phyloP scores from a whole-genome alignment of 2,797 vertebrate genomes.

The Diglossa cyanea region DNA sequence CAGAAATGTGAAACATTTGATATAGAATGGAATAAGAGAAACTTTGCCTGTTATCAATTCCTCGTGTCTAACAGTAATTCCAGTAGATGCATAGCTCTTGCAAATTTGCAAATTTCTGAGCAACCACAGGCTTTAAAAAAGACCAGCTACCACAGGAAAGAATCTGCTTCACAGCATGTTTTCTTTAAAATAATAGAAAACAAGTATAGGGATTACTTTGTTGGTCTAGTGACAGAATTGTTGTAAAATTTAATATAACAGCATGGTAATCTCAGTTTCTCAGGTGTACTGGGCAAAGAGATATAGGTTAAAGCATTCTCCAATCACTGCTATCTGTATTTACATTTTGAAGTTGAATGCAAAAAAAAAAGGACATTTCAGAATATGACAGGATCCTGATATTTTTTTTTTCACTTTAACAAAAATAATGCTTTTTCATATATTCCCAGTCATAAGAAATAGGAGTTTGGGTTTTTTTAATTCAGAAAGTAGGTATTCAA shows the following conservation, averaged over 20 bases:
- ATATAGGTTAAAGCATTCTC: not conserved
- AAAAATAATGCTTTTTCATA: not conserved
- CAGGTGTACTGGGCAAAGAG: not conserved
- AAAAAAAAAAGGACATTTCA: not conserved
- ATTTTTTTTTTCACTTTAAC: not conserved
- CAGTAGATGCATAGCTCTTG: not conserved
- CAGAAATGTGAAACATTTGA: not conserved
- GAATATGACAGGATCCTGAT: not conserved
- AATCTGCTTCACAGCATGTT: not conserved
- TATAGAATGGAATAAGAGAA: not conserved
- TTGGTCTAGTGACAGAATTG: not conserved
- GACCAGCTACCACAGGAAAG: not conserved
- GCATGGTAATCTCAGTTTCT: not conserved
- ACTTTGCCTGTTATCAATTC: not conserved
- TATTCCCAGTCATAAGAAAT: not conserved
- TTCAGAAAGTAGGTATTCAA: not conserved
- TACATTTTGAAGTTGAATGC: not conserved
- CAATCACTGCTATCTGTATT: not conserved
- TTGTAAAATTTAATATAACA: not conserved
- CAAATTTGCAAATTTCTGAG: not conserved
- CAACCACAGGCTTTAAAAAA: not conserved
- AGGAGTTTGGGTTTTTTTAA: not conserved
- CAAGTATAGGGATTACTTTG: not conserved
- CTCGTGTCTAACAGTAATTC: not conserved
- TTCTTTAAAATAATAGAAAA: not conserved